A percentile compares a stretch with the other conserved stretches of the same genome.
Conservation (phyloP, 1,140 invertebrate species). For the Danaus plexippus region DNA sequence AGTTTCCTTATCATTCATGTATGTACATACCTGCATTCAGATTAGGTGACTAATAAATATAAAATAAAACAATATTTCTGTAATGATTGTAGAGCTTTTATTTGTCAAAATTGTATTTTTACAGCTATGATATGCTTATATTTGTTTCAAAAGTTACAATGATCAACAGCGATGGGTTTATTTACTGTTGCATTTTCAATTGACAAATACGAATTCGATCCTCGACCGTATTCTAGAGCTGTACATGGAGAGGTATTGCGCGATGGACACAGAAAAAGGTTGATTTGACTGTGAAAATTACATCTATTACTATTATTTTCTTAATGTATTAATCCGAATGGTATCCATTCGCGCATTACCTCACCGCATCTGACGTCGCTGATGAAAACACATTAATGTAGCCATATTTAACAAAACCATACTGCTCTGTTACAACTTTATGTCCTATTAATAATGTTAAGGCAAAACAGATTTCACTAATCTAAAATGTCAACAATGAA, state of each 20-base stretch:
- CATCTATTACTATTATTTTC: too few relatives aligned
- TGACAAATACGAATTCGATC: conserved; percentile 61
- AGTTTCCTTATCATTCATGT: conserved; percentile 2
- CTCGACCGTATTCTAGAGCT: conserved; percentile 34
- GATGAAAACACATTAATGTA: conserved; percentile 31
- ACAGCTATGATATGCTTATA: conserved; percentile 90
- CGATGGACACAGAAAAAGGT: too few relatives aligned
- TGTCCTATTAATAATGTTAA: conserved; percentile 68
- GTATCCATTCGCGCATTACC: too few relatives aligned
- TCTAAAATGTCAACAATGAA: conserved; percentile 70
- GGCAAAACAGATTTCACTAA: conserved; percentile 69
- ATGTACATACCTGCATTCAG: conserved; percentile 29
- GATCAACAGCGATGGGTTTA: conserved; percentile 65
- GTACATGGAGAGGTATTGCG: too few relatives aligned
- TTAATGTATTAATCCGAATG: too few relatives aligned
- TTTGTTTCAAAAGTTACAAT: conserved; percentile 80
- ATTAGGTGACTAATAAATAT: conserved; percentile 2
- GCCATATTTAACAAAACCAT: conserved; percentile 62
- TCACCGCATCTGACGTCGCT: too few relatives aligned
- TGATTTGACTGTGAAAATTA: too few relatives aligned
- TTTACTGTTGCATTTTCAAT: conserved; percentile 58
- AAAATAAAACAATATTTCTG: conserved; percentile 50
- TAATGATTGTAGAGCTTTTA: conserved; percentile 77
- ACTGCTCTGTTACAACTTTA: conserved; percentile 63
- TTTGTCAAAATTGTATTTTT: conserved; percentile 81